Conservation (phyloP, 2,888 invertebrate genomes). For the Cephus spinipes region DNA sequence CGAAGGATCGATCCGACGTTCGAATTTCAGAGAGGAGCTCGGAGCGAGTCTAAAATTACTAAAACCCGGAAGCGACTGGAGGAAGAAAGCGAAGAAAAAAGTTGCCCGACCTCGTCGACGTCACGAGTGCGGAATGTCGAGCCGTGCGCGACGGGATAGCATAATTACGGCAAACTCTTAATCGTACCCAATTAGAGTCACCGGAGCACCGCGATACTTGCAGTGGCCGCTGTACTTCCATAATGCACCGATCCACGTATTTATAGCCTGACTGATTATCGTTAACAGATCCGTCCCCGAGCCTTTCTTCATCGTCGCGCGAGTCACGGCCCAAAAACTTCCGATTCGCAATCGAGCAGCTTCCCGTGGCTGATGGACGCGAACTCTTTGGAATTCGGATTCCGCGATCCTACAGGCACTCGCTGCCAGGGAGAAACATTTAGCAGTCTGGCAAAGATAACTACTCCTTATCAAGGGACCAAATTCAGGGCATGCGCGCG, state of each 20-base stretch:
- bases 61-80: background rate
- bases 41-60: background rate
- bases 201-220: slow-evolving; percentile 36
- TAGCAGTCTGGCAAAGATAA: background rate
- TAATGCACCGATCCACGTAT: slow-evolving; percentile 35
- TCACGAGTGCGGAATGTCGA: background rate
- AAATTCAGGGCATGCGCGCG: background rate
- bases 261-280: slow-evolving; percentile 48
- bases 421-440: background rate
- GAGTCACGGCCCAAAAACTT: background rate
- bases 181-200: slow-evolving; percentile 48
- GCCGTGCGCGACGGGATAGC: background rate
- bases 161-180: slow-evolving; percentile 28
- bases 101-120: background rate
- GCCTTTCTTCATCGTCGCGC: background rate
- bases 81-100: background rate
- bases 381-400: background rate
- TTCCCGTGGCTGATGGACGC: background rate
- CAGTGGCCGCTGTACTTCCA: slow-evolving; percentile 30
- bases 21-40: background rate
- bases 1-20: background rate
- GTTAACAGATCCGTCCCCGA: background rate
- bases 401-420: background rate
- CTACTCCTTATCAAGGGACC: background rate
- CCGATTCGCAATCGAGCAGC: background rate